Percentiles rank a stretch among this genome's conserved stretches.
phyloP scores from a whole-genome alignment of 2,113 vertebrate genomes.

The Cacatua alba region DNA sequence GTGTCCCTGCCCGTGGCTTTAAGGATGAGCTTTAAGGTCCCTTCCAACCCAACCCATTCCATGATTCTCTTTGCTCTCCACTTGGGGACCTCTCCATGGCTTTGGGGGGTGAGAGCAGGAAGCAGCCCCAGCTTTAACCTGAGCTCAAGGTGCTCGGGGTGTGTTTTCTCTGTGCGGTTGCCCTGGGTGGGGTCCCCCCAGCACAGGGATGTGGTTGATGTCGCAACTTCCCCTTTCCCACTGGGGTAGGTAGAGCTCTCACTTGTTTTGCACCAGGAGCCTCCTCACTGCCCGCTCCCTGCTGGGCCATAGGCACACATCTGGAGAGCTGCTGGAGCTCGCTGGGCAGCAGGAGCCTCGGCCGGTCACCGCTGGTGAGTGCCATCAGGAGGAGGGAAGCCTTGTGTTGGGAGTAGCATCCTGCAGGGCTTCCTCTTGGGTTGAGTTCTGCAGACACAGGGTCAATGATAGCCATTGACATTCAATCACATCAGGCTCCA shows the following conservation, averaged over 20 bases:
- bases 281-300: background rate
- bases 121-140: background rate
- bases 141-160: background rate
- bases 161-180: background rate
- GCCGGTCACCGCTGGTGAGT: background rate
- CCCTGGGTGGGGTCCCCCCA: constrained; percentile 53
- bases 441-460: rapidly evolving
- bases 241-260: constrained; percentile 28
- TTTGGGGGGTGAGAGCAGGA: background rate
- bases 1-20: no score
- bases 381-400: background rate
- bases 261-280: background rate
- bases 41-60: background rate
- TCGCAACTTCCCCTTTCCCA: constrained; percentile 56
- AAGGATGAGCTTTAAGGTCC: background rate
- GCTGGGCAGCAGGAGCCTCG: background rate
- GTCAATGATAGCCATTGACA: background rate
- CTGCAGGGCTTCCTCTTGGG: background rate
- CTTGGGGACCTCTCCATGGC: background rate
- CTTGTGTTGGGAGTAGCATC: rapidly evolving
- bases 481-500: background rate
- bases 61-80: background rate
- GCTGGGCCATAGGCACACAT: background rate
- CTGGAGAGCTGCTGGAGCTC: background rate
- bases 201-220: constrained; percentile 35